Evolutionary conservation across 2,888 invertebrate genomes (phyloP), one percentile per base, ranked within the genome.

Genomic region (Meteorus cinctellus): DNA sequence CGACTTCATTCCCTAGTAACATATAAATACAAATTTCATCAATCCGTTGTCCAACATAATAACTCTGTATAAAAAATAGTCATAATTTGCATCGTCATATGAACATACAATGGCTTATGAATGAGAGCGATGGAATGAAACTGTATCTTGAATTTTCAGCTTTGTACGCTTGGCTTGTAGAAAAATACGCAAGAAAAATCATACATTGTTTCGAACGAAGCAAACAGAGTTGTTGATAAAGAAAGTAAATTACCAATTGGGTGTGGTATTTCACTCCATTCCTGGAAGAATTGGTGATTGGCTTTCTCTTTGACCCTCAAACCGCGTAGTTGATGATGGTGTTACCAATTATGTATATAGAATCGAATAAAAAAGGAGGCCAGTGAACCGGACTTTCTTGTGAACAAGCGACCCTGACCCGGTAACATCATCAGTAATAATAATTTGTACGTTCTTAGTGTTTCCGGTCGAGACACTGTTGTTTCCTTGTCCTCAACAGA

Each of bases 361-460:
- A 3, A 55, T 55, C 2, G 82, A 87, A 85, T 82, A 75, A 74
- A 77, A 79, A 81, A 79, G 65, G 86, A 82, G 87, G 87, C 81
- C 88, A 82, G 82, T 83, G 86, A 88, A 87, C 87, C 84, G 81
- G 83, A 83, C 83, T 79, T 71, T 74, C 62, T 72, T 69, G 77
- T 67, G 51, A 66, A 72, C 62, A 72, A 59, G 75, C 82, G 86
- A 86, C 85, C 86, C 85, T 86, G 88, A 88, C 88, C 87, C 83
- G 86, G 83, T 75, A 66, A 79, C 31, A 77, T 55, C 73, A 65
- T 69, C 62, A 68, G 67, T 66, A 71, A 34, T 60, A 36, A 41
- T 12, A 12, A 31, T 3, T 16, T 41, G n/a, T 24, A 55, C 5
- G 24, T 55, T 55, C n/a, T 0, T 24, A 55, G 24, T 55, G 19